These are phyloP conservation scores for Trichopria drosophilae DNA, from an alignment of 2,888 invertebrate species.

Conservation along the genomic window DNA sequence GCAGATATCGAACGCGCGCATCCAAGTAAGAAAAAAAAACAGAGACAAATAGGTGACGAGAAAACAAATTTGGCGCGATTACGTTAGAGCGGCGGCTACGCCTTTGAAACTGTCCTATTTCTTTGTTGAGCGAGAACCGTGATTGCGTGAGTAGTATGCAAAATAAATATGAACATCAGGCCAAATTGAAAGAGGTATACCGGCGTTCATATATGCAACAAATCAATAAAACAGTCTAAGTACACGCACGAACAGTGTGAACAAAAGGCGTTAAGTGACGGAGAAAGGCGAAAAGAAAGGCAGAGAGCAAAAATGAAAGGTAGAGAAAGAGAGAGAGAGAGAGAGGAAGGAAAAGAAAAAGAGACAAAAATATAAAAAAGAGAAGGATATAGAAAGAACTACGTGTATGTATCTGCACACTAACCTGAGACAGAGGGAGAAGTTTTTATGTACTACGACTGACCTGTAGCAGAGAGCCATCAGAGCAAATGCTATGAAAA, in stretches of 20 bases:
- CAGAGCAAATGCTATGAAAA: conserved; percentile 97
- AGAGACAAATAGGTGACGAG: too few species aligned
- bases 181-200: too few species aligned
- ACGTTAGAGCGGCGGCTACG: too few species aligned
- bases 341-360: conserved; percentile 35
- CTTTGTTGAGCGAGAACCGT: too few species aligned
- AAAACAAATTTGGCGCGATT: too few species aligned
- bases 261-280: conserved; percentile 21
- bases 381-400: conserved; percentile 41
- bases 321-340: conserved; percentile 60
- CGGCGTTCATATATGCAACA: too few species aligned
- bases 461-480: conserved; percentile 99
- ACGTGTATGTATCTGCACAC: conserved; percentile 76
- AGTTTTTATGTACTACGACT: conserved; percentile 98
- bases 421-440: conserved; percentile 98
- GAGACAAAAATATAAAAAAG: conserved; percentile 35
- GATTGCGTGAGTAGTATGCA: too few species aligned
- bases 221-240: too few species aligned
- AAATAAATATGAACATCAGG: too few species aligned
- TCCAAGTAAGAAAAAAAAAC: too few species aligned
- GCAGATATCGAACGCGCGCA: too few species aligned
- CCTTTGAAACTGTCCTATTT: too few species aligned
- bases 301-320: conserved; percentile 60
- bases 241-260: conserved; percentile 14
- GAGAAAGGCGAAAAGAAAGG: conserved; percentile 30